Evolutionary conservation across 2,797 vertebrate species (phyloP).

Genomic region (Enteromius unitaeniatus): DNA sequence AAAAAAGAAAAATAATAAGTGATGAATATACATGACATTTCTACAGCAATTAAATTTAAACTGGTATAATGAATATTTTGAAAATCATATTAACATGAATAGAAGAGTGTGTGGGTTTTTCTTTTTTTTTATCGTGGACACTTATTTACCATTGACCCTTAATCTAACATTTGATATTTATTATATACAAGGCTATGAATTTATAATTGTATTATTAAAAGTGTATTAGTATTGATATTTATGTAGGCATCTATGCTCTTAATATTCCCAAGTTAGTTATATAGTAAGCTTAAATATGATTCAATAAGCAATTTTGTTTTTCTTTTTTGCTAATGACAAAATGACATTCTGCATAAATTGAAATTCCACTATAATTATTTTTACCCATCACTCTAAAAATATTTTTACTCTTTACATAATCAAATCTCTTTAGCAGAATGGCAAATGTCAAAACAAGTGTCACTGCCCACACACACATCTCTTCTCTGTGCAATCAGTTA

Average conservation of each 20-base stretch:
- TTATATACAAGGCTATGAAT: neutral
- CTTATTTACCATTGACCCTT: neutral
- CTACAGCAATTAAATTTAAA: neutral
- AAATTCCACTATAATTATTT: neutral
- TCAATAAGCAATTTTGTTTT: neutral
- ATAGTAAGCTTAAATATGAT: neutral
- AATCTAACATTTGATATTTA: neutral
- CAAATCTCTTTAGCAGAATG: neutral
- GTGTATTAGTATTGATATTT: neutral
- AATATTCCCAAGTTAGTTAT: neutral
- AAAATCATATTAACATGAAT: neutral
- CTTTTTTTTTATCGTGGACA: neutral
- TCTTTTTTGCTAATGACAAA: neutral
- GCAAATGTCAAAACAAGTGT: neutral
- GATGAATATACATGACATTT: neutral
- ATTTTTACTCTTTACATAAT: slow-evolving; percentile 7
- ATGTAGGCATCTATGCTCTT: neutral
- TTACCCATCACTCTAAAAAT: neutral
- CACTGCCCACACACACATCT: neutral
- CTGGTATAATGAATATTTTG: too few relatives aligned
- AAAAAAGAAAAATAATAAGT: too few relatives aligned
- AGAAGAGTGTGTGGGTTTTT: neutral
- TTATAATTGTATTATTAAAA: too few relatives aligned
- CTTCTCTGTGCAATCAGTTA: neutral
- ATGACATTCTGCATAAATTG: neutral